Conservation (phyloP, 2,113 vertebrate species). For the Tupaia tana region DNA sequence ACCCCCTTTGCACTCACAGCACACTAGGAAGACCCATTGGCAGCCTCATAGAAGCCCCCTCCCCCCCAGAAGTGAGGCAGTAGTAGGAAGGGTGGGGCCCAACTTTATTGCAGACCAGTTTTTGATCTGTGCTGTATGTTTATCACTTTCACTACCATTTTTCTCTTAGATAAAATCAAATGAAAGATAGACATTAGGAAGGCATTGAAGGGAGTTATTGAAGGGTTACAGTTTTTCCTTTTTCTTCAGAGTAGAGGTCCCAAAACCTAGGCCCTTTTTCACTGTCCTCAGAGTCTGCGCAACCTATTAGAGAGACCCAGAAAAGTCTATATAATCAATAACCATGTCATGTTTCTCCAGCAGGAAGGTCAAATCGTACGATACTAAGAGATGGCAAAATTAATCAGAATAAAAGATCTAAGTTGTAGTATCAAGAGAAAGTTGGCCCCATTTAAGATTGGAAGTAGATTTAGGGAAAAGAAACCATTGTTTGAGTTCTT, state of each 20-base stretch:
- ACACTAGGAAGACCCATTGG: rapidly evolving
- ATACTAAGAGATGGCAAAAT: neutral
- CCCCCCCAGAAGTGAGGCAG: rapidly evolving
- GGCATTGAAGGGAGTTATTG: neutral
- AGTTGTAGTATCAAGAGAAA: neutral
- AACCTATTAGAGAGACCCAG: neutral
- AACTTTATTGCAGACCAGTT: neutral
- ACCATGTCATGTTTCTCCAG: neutral
- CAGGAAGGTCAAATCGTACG: neutral
- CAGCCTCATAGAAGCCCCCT: rapidly evolving
- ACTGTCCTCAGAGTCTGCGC: neutral
- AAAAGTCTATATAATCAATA: neutral
- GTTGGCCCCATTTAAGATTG: neutral
- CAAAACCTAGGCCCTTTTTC: neutral
- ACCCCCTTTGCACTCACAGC: rapidly evolving
- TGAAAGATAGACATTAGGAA: neutral
- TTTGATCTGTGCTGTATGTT: neutral
- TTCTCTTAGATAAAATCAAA: neutral
- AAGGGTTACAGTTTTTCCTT: neutral
- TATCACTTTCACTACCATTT: neutral
- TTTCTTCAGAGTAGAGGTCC: neutral
- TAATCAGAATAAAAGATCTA: neutral
- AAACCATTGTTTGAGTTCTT: neutral
- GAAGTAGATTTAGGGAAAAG: neutral
- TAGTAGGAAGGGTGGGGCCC: rapidly evolving